phyloP scores from a whole-genome alignment of 2,797 vertebrate genomes.

The Cichlasoma orientale region DNA sequence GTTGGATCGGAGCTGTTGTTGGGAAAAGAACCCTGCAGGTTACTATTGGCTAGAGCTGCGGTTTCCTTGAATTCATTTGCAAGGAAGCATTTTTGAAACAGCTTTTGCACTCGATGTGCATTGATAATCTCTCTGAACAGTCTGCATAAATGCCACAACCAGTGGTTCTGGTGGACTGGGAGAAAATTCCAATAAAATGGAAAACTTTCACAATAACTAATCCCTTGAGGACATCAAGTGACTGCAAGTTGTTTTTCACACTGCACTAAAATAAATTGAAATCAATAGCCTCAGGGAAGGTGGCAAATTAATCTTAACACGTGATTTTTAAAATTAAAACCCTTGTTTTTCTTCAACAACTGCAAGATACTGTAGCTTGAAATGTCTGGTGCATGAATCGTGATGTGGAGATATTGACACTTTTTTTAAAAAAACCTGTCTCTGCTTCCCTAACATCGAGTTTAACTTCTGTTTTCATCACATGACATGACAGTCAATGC shows the following conservation, averaged over 20 bases:
- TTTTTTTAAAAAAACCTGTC: no score
- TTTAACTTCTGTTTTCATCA: not conserved
- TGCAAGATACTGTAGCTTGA: not conserved
- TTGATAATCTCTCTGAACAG: not conserved
- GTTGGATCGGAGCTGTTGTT: not conserved
- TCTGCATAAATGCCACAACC: no score
- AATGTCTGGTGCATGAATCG: not conserved
- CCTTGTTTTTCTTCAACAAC: not conserved
- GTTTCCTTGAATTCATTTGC: not conserved
- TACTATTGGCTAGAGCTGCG: not conserved
- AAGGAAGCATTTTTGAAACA: not conserved
- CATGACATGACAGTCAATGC: rapidly evolving
- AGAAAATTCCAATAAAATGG: not conserved
- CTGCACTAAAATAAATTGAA: not conserved
- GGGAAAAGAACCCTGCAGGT: not conserved
- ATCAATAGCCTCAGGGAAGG: not conserved
- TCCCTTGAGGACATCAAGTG: not conserved
- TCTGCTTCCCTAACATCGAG: no score
- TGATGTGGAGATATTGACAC: rapidly evolving
- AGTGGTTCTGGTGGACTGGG: no score
- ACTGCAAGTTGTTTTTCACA: not conserved
- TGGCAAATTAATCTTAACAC: not conserved
- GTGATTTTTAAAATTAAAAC: not conserved
- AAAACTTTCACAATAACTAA: not conserved
- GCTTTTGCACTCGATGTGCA: not conserved